Evolutionary conservation across 2,888 invertebrate genomes (phyloP).

Genomic region (Anarsia innoxiella): DNA sequence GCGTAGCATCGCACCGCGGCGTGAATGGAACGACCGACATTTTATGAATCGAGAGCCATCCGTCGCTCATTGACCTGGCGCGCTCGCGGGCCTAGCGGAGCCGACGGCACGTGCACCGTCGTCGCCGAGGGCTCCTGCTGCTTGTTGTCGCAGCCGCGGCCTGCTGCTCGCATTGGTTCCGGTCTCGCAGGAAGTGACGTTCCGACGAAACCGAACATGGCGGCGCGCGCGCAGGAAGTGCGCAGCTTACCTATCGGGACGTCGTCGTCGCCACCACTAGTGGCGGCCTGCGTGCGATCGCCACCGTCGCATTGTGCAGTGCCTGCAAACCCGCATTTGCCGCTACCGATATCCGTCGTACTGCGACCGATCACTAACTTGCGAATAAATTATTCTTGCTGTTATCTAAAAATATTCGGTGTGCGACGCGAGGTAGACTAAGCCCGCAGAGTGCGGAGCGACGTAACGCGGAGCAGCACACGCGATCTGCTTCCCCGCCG

Average conservation of each 20-base stretch:
- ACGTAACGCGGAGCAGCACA: constrained; percentile 57
- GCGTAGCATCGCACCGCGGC: constrained; percentile 63
- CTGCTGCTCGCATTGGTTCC: constrained; percentile 47
- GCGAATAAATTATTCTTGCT: constrained; percentile 71
- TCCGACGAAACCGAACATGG: constrained; percentile 69
- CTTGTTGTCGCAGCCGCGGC: constrained; percentile 25
- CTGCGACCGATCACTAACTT: constrained; percentile 69
- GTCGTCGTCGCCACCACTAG: constrained; percentile 46
- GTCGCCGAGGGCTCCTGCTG: constrained; percentile 42
- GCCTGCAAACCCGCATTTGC: constrained; percentile 54
- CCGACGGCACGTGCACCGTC: constrained; percentile 32
- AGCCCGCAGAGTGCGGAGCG: constrained; percentile 44
- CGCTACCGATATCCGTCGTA: constrained; percentile 60
- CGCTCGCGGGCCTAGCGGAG: constrained; percentile 33
- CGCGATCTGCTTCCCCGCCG: constrained; percentile 71
- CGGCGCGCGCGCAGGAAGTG: constrained; percentile 74
- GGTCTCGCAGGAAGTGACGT: constrained; percentile 69
- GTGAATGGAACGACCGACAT: constrained; percentile 73
- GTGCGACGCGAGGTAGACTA: constrained; percentile 53
- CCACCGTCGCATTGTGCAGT: constrained; percentile 36
- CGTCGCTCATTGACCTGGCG: constrained; percentile 60
- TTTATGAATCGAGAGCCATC: constrained; percentile 71
- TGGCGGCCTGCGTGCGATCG: constrained; percentile 42
- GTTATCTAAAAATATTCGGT: constrained; percentile 75
- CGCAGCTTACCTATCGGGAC: constrained; percentile 74